phyloP scores from a whole-genome alignment of 2,797 vertebrate species.

The Chanos chanos region DNA sequence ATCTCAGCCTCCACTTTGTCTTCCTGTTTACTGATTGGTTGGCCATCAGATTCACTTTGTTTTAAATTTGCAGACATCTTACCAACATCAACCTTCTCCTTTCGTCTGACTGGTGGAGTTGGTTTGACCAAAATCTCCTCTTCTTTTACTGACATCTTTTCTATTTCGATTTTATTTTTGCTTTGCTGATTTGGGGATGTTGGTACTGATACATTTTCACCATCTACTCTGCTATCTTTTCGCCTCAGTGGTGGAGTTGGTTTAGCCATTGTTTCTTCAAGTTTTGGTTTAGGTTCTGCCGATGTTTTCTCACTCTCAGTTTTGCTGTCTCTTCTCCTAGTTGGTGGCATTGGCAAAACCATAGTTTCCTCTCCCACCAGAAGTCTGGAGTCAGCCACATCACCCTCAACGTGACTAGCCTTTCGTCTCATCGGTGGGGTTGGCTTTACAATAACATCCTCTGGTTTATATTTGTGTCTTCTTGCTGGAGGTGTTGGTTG shows the following conservation, averaged over 20 bases:
- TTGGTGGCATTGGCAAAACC: constrained; percentile 7
- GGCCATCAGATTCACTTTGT: not conserved
- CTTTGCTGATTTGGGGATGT: not conserved
- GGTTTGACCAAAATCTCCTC: constrained; percentile 6
- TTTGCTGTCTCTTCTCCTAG: not conserved
- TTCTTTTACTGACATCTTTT: not conserved
- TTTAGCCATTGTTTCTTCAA: not conserved
- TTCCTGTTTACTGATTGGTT: constrained; percentile 1
- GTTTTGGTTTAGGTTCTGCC: not conserved
- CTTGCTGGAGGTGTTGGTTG: constrained; percentile 18
- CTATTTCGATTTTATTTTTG: not conserved
- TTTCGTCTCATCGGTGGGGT: constrained; percentile 17
- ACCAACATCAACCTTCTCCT: not conserved
- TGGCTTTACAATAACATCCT: not conserved
- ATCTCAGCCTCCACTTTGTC: not conserved
- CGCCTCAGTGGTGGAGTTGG: not conserved
- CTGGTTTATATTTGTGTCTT: not conserved
- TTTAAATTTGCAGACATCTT: not conserved
- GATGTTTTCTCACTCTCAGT: constrained; percentile 8
- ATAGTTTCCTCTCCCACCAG: not conserved
- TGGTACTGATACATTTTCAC: not conserved
- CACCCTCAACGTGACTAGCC: constrained; percentile 2
- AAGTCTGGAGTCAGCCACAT: constrained; percentile 2
- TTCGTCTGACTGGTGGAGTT: not conserved
- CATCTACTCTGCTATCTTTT: too few relatives aligned